phyloP scores from a whole-genome alignment of 2,797 vertebrate species.

The Lithobates pipiens region DNA sequence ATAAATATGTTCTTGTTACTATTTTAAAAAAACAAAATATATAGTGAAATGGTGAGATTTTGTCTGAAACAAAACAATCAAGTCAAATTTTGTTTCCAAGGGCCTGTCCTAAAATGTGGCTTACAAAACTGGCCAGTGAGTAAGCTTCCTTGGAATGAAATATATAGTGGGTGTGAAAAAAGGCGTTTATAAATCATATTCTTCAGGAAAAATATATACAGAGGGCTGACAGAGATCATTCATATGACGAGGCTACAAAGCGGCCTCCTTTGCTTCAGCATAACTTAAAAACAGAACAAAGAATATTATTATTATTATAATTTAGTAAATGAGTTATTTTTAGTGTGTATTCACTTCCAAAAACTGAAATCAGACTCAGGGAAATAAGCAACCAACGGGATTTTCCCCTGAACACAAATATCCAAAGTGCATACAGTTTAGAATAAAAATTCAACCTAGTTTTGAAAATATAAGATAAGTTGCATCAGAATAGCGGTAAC shows the following conservation, averaged over 20 bases:
- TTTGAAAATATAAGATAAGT: neutral
- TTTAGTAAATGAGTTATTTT: neutral
- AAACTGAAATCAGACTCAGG: neutral
- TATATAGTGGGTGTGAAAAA: slow-evolving; percentile 49
- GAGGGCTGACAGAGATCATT: neutral
- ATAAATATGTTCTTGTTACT: neutral
- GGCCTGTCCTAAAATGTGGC: slow-evolving; percentile 52
- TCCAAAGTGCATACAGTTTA: too few species aligned
- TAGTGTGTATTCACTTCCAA: neutral
- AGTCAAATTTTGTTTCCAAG: slow-evolving; percentile 41
- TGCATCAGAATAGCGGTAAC: neutral
- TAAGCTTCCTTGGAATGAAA: slow-evolving; percentile 53
- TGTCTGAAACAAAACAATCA: slow-evolving; percentile 21
- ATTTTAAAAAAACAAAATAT: neutral
- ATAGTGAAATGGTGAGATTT: slow-evolving; percentile 5
- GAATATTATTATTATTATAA: neutral
- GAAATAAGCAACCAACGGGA: neutral
- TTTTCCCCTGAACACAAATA: too few species aligned
- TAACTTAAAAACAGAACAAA: neutral
- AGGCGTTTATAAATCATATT: slow-evolving; percentile 37
- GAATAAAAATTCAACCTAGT: too few species aligned
- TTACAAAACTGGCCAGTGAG: slow-evolving; percentile 31
- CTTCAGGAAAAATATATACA: slow-evolving; percentile 1
- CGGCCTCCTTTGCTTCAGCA: neutral
- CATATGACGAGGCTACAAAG: neutral